Evolutionary conservation across 2,888 invertebrate genomes (phyloP).

Genomic region (Tenthredo livida): DNA sequence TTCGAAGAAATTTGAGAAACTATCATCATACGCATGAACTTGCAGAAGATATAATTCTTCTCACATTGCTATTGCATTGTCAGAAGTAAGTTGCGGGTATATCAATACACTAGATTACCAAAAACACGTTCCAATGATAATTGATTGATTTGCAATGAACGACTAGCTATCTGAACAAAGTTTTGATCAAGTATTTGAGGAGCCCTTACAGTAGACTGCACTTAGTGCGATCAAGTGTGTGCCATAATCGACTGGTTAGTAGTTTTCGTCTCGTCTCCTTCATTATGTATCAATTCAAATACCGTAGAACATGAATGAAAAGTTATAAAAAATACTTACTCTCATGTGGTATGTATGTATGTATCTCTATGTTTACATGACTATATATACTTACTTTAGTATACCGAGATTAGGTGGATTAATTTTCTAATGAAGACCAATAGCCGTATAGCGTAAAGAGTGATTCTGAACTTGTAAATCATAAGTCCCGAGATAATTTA

Average conservation of each 20-base stretch:
- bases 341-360: neutral
- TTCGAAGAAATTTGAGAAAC: too few relatives aligned
- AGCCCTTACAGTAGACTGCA: neutral
- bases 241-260: neutral
- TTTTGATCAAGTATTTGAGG: neutral
- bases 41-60: too few relatives aligned
- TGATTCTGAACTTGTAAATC: neutral
- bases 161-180: too few relatives aligned
- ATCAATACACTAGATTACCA: too few relatives aligned
- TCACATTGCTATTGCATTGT: too few relatives aligned
- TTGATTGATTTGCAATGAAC: too few relatives aligned
- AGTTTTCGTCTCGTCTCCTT: neutral
- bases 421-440: neutral
- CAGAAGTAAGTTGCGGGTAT: too few relatives aligned
- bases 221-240: neutral
- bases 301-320: neutral
- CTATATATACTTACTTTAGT: conserved; percentile 15
- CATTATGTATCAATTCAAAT: neutral
- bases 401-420: neutral
- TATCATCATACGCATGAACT: too few relatives aligned
- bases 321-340: neutral
- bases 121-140: too few relatives aligned
- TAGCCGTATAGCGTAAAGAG: neutral
- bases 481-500: neutral
- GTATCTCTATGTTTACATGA: neutral